phyloP scores from a whole-genome alignment of 2,888 invertebrate species.

The Epinotia bilunana region DNA sequence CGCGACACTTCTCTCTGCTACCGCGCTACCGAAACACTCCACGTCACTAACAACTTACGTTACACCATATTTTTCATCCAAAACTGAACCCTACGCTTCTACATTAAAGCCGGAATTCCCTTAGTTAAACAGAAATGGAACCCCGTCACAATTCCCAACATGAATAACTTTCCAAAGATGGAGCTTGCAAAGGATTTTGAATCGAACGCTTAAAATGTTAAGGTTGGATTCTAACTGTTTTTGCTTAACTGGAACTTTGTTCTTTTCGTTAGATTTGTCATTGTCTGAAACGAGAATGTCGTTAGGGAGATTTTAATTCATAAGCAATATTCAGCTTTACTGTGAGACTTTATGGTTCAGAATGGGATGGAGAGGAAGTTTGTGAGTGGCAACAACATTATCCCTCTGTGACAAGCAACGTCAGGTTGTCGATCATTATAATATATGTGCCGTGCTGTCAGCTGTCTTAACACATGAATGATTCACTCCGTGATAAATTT shows the following conservation, averaged over 20 bases:
- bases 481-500: constrained; percentile 84
- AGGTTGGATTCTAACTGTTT: constrained; percentile 61
- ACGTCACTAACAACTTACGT: constrained; percentile 61
- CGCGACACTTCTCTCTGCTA: constrained; percentile 82
- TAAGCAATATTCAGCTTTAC: constrained; percentile 51
- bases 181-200: constrained; percentile 59
- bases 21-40: constrained; percentile 69
- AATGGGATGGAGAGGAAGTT: constrained; percentile 49
- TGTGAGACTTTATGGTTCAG: constrained; percentile 46
- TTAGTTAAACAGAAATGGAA: constrained; percentile 50
- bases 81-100: constrained; percentile 51
- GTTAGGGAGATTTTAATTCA: constrained; percentile 49
- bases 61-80: constrained; percentile 47
- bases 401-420: constrained; percentile 82
- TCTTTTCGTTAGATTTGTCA: constrained; percentile 77
- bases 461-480: constrained; percentile 83
- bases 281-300: constrained; percentile 63
- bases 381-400: constrained; percentile 80
- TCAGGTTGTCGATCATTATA: constrained; percentile 84
- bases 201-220: constrained; percentile 59
- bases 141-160: constrained; percentile 68
- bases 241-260: constrained; percentile 69
- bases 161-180: constrained; percentile 65
- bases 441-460: constrained; percentile 83
- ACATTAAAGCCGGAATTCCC: constrained; percentile 48